These are phyloP conservation scores for Gymnoscopelus microlampas DNA, from an alignment of 2,797 vertebrate genomes.

Conservation along the genomic window DNA sequence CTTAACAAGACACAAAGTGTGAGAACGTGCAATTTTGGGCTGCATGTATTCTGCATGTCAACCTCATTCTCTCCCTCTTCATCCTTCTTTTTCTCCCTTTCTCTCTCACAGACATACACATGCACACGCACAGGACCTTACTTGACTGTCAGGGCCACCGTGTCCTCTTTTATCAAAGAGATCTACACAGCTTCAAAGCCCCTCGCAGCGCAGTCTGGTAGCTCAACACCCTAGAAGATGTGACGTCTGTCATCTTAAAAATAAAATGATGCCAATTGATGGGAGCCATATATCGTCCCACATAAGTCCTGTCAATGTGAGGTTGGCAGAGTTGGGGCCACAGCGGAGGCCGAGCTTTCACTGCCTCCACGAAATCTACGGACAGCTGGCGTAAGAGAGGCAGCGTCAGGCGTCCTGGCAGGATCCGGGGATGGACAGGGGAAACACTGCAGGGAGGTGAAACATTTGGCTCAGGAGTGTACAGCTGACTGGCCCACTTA, in stretches of 20 bases:
- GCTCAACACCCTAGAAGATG: conserved; percentile 6
- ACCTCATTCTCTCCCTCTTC: no score
- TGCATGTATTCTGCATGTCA: not conserved
- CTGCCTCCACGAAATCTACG: conserved; percentile 74
- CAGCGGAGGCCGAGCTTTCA: conserved; percentile 69
- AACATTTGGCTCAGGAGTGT: no score
- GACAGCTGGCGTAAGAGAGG: conserved; percentile 20
- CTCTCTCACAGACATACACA: not conserved
- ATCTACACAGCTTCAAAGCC: conserved; percentile 2
- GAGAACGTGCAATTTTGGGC: not conserved
- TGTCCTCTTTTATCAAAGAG: no score
- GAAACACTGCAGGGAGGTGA: no score
- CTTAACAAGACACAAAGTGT: conserved; percentile 1
- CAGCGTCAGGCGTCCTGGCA: no score
- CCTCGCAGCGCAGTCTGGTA: conserved; percentile 33
- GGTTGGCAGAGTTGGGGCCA: conserved; percentile 76
- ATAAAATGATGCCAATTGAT: conserved; percentile 47
- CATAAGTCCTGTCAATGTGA: conserved; percentile 72
- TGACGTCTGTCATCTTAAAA: conserved; percentile 55
- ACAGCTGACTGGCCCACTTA: no score
- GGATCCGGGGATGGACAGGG: no score
- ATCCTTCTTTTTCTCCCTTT: not conserved
- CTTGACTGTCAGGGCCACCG: no score
- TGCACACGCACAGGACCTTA: not conserved
- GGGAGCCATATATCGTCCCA: conserved; percentile 53